Conservation (phyloP, 2,113 vertebrate species). For the Bucco capensis region DNA sequence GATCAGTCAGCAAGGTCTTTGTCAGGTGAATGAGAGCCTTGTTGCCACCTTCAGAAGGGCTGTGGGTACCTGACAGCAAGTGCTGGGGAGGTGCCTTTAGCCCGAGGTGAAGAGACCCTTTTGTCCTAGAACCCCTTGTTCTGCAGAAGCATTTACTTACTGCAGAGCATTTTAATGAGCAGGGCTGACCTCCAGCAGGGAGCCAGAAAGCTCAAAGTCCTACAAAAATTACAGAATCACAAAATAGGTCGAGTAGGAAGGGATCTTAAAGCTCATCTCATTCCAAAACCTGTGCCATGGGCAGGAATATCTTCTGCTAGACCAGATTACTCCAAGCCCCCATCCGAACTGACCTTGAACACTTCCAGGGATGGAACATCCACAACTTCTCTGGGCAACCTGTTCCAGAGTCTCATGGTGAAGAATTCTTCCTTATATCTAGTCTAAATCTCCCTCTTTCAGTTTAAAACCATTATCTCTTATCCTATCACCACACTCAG, state of each 20-base stretch:
- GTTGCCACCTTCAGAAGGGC: accelerated
- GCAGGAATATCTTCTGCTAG: too few species aligned
- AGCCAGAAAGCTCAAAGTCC: not conserved
- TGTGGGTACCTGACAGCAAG: not conserved
- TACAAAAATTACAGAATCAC: too few species aligned
- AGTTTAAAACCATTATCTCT: not conserved
- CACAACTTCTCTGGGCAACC: not conserved
- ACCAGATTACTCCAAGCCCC: too few species aligned
- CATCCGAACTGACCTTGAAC: too few species aligned
- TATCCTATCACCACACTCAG: not conserved
- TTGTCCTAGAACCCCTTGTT: not conserved
- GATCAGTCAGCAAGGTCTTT: not conserved
- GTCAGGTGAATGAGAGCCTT: accelerated
- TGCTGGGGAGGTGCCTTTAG: not conserved
- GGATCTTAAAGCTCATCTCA: not conserved
- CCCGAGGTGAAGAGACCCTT: not conserved
- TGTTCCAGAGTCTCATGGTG: not conserved
- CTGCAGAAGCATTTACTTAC: not conserved
- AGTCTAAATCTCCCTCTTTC: not conserved
- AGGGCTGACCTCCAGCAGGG: not conserved
- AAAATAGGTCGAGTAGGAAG: not conserved
- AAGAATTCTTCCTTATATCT: not conserved
- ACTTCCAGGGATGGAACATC: too few species aligned
- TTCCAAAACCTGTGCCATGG: not conserved
- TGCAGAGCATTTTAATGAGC: not conserved